Evolutionary conservation across 2,113 vertebrate species (phyloP).

Genomic region (Syrrhaptes paradoxus): DNA sequence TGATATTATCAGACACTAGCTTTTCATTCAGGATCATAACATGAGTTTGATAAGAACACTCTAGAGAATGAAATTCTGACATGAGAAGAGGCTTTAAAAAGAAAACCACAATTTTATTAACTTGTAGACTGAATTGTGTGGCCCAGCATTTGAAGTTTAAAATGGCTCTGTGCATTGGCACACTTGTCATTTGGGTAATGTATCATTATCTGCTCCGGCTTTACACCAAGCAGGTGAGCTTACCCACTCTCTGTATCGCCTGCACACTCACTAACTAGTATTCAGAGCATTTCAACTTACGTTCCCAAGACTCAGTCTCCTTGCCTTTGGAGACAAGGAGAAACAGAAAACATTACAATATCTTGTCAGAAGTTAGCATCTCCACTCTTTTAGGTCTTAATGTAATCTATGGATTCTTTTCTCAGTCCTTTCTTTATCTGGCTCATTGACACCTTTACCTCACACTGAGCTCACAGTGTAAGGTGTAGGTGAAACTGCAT

Average conservation of each 20-base stretch:
- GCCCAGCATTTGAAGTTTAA: background rate
- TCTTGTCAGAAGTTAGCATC: background rate
- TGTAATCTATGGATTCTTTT: background rate
- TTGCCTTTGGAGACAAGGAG: background rate
- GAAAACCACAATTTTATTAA: background rate
- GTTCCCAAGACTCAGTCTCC: background rate
- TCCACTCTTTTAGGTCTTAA: background rate
- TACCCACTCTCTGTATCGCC: background rate
- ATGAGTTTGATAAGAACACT: background rate
- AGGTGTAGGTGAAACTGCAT: background rate
- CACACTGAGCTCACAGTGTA: background rate
- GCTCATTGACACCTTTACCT: background rate
- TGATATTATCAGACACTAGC: background rate
- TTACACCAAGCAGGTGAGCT: background rate
- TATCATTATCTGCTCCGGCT: background rate
- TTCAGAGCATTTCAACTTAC: background rate
- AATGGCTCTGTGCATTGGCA: background rate
- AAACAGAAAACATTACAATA: background rate
- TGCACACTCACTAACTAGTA: background rate
- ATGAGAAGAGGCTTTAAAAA: background rate
- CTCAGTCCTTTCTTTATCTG: background rate
- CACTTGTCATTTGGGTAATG: background rate
- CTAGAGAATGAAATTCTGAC: constrained; percentile 14
- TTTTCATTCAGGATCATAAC: constrained; percentile 12
- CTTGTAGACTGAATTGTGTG: background rate